These are phyloP conservation scores for Portunus trituberculatus DNA, from an alignment of 1,140 invertebrate genomes.

Conservation along the genomic window DNA sequence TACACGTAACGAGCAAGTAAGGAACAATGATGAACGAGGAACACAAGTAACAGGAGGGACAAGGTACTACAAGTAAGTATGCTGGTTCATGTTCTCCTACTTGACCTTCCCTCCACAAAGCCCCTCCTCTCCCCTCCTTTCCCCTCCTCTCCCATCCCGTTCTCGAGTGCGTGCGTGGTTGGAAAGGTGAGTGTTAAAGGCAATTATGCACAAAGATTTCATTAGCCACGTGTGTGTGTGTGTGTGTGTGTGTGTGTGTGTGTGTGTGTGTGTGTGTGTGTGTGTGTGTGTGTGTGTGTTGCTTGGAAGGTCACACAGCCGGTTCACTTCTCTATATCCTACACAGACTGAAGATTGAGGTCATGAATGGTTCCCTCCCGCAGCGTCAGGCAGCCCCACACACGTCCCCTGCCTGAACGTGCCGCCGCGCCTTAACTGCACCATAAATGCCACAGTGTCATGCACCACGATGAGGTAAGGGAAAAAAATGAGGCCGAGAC, in stretches of 20 bases:
- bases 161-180: not conserved
- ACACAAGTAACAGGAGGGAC: too few relatives aligned
- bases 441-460: not conserved
- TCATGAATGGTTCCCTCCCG: too few relatives aligned
- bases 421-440: too few relatives aligned
- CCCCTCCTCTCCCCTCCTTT: not conserved
- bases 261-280: slow-evolving; percentile 32
- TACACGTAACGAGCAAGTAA: too few relatives aligned
- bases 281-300: not conserved
- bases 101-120: not conserved
- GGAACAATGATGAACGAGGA: too few relatives aligned
- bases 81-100: not conserved
- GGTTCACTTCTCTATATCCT: not conserved
- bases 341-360: too few relatives aligned
- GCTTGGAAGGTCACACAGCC: not conserved
- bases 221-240: not conserved
- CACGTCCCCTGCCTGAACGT: too few relatives aligned
- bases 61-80: too few relatives aligned
- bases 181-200: not conserved
- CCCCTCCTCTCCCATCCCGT: not conserved
- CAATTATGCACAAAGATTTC: not conserved
- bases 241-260: slow-evolving; percentile 41
- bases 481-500: not conserved
- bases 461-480: not conserved
- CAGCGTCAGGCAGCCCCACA: too few relatives aligned